phyloP scores from a whole-genome alignment of 1,140 invertebrate species.

The Polyergus mexicanus region DNA sequence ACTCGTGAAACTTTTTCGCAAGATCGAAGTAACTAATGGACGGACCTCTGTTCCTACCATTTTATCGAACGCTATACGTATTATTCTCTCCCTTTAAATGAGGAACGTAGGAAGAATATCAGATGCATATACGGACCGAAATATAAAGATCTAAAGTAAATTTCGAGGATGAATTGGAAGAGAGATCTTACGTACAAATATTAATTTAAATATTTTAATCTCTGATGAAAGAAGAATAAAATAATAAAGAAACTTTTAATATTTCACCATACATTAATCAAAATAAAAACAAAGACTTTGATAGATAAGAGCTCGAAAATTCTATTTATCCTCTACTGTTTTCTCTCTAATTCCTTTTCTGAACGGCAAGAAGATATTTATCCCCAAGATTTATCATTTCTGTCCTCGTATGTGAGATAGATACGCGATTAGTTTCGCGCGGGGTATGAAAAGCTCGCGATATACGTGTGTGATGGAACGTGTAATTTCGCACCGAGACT shows the following conservation, averaged over 20 bases:
- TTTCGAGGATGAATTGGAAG: neutral
- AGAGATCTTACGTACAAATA: neutral
- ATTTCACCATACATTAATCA: neutral
- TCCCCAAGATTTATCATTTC: conserved; percentile 50
- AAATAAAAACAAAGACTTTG: neutral
- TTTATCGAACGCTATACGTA: neutral
- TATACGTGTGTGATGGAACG: conserved; percentile 14
- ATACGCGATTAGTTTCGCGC: conserved; percentile 38
- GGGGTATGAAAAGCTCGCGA: conserved; percentile 13
- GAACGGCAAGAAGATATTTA: conserved; percentile 19
- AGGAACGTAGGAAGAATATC: neutral
- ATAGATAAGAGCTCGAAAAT: neutral
- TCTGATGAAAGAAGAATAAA: neutral
- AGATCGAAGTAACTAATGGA: neutral
- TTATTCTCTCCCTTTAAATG: conserved; percentile 19
- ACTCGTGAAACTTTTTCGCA: conserved; percentile 34
- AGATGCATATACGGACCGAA: neutral
- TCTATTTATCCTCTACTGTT: neutral
- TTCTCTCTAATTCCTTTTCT: neutral
- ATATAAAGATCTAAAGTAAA: neutral
- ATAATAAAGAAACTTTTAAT: neutral
- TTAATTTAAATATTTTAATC: neutral
- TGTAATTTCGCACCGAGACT: conserved; percentile 52
- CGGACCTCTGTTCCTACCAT: neutral
- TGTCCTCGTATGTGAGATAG: conserved; percentile 2